phyloP scores from a whole-genome alignment of 1,140 invertebrate genomes.

The Thrips palmi region DNA sequence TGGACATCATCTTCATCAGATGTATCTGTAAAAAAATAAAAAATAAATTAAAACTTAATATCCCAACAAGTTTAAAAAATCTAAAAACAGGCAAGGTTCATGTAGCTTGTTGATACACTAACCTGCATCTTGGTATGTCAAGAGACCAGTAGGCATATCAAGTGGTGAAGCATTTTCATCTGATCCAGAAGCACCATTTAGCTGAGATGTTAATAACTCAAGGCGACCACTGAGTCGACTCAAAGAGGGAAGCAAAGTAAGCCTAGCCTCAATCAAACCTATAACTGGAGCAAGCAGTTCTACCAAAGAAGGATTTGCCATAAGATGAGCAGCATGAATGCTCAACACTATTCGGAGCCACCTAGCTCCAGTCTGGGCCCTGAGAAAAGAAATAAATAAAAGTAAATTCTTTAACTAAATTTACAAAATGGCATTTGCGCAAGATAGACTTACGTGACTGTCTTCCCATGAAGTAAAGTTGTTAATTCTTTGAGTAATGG shows the following conservation, averaged over 20 bases:
- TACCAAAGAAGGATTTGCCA: constrained; percentile 32
- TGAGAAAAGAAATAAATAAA: constrained; percentile 20
- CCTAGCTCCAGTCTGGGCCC: constrained; percentile 33
- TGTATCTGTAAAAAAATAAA: constrained; percentile 13
- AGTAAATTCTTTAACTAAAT: constrained; percentile 1
- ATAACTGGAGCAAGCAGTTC: constrained; percentile 35
- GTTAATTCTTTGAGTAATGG: constrained; percentile 41
- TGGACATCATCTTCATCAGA: constrained; percentile 20
- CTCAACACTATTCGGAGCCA: constrained; percentile 39
- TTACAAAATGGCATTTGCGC: constrained; percentile 1
- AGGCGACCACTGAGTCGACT: constrained; percentile 34
- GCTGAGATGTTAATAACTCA: constrained; percentile 33
- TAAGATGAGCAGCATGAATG: constrained; percentile 38
- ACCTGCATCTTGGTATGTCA: constrained; percentile 39
- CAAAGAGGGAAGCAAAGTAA: constrained; percentile 30
- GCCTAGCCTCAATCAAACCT: constrained; percentile 35
- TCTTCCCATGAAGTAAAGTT: constrained; percentile 34
- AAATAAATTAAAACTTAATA: neutral
- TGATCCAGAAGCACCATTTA: constrained; percentile 24
- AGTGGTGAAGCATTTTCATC: constrained; percentile 20
- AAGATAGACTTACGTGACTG: constrained; percentile 8
- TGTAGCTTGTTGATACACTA: constrained; percentile 10
- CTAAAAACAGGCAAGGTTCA: neutral
- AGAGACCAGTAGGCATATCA: constrained; percentile 23
- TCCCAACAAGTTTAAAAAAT: constrained; percentile 5